Evolutionary conservation across 2,113 vertebrate species (phyloP), one percentile per base, ranked within the genome.

Genomic region (Scomber colias): DNA sequence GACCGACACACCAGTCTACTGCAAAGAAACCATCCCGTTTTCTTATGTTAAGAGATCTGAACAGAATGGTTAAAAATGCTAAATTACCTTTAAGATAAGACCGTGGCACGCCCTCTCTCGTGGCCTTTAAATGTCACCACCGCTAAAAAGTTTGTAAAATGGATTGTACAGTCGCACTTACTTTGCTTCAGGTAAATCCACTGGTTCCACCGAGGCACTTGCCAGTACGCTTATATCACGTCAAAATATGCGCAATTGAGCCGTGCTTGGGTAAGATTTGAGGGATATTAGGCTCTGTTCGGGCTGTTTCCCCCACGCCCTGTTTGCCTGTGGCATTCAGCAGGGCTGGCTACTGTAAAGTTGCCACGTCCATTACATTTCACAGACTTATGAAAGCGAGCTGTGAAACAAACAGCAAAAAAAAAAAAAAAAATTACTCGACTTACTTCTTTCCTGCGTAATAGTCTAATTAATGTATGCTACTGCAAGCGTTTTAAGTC

Each of bases 301-400:
- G 79, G 83, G 79, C 83, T 44, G 53, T 67, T 60, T 63, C 71
- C 73, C 85, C 89, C 90, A 94, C 93, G 90, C 93, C 93, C 91
- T 87, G 90, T 92, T 85, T 24, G 90, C 86, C 87, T 76, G 88
- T 87, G 87, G 85, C 79, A 79, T 80, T 89, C 74, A 82, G 81
- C 75, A 44, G 67, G 57, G 64, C 77, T 77, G 84, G 64, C 87
- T 75, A 60, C 90, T 79, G 87, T 86, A 92, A 94, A 94, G 92
- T 94, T 94, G 92, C 90, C 90, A 92, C 92, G 88, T 93, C 88
- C 82, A 77, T 92, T 86, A 72, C 64, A 75, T 86, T 67, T 79
- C 53, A 68, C 72, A 65, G 51, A 64, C 72, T 80, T 77, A 72
- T 77, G 51, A 75, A 85, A 73, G 65, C 19, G 72, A 65, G 30